These are phyloP conservation scores for Grammatotria lemairii DNA, from an alignment of 2,113 vertebrate species.

Conservation along the genomic window DNA sequence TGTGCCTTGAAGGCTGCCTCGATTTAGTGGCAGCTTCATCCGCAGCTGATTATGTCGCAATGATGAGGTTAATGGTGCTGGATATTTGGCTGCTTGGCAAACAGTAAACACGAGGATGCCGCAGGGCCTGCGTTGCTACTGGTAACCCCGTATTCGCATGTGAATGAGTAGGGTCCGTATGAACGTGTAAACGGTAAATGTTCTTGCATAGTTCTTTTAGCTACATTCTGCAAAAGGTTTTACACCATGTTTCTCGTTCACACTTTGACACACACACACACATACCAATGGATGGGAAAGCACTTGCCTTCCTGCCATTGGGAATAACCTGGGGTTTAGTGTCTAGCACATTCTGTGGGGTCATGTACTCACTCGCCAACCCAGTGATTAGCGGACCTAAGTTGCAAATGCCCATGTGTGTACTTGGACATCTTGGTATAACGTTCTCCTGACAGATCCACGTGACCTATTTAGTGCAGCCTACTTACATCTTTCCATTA, in stretches of 20 bases:
- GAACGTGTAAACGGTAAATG: neutral
- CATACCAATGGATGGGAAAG: neutral
- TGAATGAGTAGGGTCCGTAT: neutral
- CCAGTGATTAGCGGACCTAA: neutral
- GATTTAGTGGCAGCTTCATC: slow-evolving; percentile 48
- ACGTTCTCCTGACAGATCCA: neutral
- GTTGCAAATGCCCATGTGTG: neutral
- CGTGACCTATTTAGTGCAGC: neutral
- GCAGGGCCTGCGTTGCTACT: slow-evolving; percentile 21
- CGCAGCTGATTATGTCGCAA: slow-evolving; percentile 48
- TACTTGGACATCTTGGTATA: neutral
- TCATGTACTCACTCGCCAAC: neutral
- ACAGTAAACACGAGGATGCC: slow-evolving; percentile 15
- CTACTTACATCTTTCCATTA: neutral
- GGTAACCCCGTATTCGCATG: slow-evolving; percentile 23
- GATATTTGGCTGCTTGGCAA: slow-evolving; percentile 44
- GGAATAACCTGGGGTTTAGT: neutral
- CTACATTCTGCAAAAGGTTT: neutral
- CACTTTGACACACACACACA: neutral
- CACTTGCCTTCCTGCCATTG: neutral
- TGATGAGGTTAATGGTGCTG: slow-evolving; percentile 61
- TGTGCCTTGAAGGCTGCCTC: slow-evolving; percentile 55
- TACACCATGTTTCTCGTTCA: neutral
- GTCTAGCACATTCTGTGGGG: neutral
- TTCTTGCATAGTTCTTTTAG: neutral